Evolutionary conservation across 2,113 vertebrate species (phyloP).

Genomic region (Athene noctua): DNA sequence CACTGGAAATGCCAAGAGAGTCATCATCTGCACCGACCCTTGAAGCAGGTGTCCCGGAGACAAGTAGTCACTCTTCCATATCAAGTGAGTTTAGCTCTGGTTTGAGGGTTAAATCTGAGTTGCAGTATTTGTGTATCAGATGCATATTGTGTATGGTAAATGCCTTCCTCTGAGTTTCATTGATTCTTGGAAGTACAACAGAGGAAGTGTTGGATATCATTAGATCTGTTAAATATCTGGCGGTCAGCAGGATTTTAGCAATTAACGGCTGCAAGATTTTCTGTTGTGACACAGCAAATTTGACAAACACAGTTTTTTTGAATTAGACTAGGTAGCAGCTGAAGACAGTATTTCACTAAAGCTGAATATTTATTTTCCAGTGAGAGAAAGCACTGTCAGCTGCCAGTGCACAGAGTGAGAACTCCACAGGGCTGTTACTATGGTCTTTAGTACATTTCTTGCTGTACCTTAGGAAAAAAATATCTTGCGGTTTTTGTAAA

Average conservation of each 20-base stretch:
- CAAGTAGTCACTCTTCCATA: conserved; percentile 91
- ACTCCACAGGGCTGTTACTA: background rate
- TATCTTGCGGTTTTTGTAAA: background rate
- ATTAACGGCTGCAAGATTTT: background rate
- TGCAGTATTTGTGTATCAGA: background rate
- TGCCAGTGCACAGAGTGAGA: background rate
- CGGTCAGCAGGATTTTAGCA: background rate
- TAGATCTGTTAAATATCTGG: background rate
- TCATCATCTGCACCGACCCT: conserved; percentile 93
- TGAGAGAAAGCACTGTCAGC: background rate
- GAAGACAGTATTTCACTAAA: background rate
- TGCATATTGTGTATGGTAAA: background rate
- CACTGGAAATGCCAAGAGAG: conserved; percentile 93
- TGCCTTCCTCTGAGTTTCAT: background rate
- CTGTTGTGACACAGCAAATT: background rate
- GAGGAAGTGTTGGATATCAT: background rate
- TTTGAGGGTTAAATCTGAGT: background rate
- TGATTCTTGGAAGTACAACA: background rate
- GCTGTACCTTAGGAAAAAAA: background rate
- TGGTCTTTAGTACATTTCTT: background rate
- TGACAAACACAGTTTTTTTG: background rate
- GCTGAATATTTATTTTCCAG: background rate
- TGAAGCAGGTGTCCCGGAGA: conserved; percentile 89
- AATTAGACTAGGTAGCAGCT: background rate
- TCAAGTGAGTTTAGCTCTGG: conserved; percentile 83